Base-by-base conservation (phyloP, 2,888 invertebrate species). In the Epinotia demarniana region DNA sequence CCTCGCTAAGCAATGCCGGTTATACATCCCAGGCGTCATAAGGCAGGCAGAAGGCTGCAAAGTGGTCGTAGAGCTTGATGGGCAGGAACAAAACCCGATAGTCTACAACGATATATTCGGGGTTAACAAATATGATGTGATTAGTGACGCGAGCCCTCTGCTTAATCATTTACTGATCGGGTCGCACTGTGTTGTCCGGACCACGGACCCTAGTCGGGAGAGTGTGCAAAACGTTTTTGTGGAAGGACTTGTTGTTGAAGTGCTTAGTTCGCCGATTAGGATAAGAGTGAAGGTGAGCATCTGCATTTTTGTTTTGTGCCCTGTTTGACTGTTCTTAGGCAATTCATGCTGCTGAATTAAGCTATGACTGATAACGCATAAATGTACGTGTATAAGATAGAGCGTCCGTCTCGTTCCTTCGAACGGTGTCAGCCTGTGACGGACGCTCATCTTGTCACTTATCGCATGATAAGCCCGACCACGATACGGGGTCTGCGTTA, bases 61-160 rank as follows among this genome's bases (percentile, higher is more conserved):
- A 84, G 95, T 98, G 83, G 95, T 96, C 80, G 97, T 99, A 58
- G 96, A 97, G 86, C 95, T 98, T 81, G 98, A 99, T 90, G 96
- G 96, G 57, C 95, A 95, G 78, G 96, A 96, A 81, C 96, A 95
- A 78, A 96, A 96, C 77, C 92, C 96, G 60, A 94, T 97, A 80
- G 95, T 96, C 83, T 98, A 97, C 86, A 94, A 94, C 87, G 97
- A 97, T 89, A 96, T 98, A 79, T 95, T 98, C 81, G 97, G 96
- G 82, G 95, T 95, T 81, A 96, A 97, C 83, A 97, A 96, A 86
- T 97, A 96, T 90, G 98, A 98, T 91, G 96, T 99, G 87, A 98
- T 99, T 83, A 96, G 98, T 85, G 99, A 99, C 89, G 98, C 98
- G 81, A 97, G 98, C 91, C 99, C 99, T 49, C 97, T 96, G 85